Percentiles rank a stretch among this genome's conserved stretches.
Evolutionary conservation across 2,113 vertebrate species (phyloP).

Genomic region (Prionailurus bengalensis): DNA sequence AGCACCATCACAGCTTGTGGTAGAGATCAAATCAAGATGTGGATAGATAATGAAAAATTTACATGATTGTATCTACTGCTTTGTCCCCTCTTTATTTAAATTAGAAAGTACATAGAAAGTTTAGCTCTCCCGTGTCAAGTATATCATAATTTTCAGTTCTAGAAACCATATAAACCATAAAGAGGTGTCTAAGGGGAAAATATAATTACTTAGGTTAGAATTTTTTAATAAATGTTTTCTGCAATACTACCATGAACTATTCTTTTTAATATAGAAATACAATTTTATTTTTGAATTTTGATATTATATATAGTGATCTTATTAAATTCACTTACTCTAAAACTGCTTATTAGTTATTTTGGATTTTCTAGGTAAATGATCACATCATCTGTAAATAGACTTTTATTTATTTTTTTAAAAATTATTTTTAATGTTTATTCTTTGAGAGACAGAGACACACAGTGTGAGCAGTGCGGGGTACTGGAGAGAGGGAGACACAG

Average conservation of each 20-base stretch:
- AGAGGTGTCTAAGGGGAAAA: not conserved
- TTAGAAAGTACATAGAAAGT: not conserved
- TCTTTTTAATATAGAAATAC: not conserved
- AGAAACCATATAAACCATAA: not conserved
- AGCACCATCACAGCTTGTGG: not conserved
- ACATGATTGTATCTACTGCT: not conserved
- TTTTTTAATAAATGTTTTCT: slow-evolving; percentile 31
- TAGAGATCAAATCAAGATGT: not conserved
- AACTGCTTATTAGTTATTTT: not conserved
- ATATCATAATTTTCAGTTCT: slow-evolving; percentile 38
- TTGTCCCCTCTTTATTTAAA: not conserved
- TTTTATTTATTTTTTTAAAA: not conserved
- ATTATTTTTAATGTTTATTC: too few relatives aligned
- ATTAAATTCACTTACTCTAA: not conserved
- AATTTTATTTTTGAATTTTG: not conserved
- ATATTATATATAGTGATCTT: not conserved
- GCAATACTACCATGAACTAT: not conserved
- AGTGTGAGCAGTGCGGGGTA: too few relatives aligned
- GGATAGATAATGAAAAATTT: not conserved
- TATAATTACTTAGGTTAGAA: not conserved
- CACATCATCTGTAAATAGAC: not conserved
- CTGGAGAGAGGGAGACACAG: too few relatives aligned
- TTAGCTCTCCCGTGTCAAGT: not conserved
- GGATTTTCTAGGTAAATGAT: not conserved
- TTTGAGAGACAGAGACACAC: too few relatives aligned